A percentile compares a stretch with the other conserved stretches of the same genome.
These are phyloP conservation scores for human (Homo sapiens) DNA, from an alignment of 2,113 vertebrate species.

Conservation along the genomic window DNA sequence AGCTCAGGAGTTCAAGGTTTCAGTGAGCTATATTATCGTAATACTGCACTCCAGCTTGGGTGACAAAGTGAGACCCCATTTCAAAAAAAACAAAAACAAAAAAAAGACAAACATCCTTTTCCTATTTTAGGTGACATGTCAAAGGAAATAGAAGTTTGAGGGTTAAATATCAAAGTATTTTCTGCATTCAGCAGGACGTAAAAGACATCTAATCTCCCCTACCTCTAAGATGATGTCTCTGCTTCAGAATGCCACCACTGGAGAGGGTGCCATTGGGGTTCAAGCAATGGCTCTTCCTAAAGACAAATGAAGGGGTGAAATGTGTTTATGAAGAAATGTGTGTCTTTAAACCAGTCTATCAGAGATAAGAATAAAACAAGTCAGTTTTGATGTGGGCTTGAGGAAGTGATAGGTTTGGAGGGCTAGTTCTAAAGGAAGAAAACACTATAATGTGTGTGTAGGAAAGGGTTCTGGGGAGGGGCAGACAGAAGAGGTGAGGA, in stretches of 20 bases:
- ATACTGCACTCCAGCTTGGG: too few species aligned
- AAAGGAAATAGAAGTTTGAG: conserved; percentile 20
- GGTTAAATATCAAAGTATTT: not conserved
- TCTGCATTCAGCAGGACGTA: conserved; percentile 2
- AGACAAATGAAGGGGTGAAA: not conserved
- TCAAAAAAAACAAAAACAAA: conserved; percentile 11
- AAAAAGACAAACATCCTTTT: not conserved
- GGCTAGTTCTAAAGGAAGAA: not conserved
- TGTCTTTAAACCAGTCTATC: not conserved
- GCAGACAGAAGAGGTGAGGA: not conserved
- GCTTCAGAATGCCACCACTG: not conserved
- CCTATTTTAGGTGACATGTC: conserved; percentile 37
- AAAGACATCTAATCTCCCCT: conserved; percentile 7
- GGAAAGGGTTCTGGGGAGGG: not conserved
- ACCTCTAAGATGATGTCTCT: not conserved
- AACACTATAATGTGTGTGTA: not conserved
- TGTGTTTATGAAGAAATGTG: not conserved
- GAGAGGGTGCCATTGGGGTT: not conserved
- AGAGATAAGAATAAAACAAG: not conserved
- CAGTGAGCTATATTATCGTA: too few species aligned
- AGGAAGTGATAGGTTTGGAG: not conserved
- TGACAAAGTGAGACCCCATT: too few species aligned
- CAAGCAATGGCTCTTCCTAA: not conserved
- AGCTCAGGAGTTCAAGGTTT: too few species aligned
- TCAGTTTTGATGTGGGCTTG: not conserved